Conservation (phyloP, 23 tunicate species). For the Halocynthia roretzi region DNA sequence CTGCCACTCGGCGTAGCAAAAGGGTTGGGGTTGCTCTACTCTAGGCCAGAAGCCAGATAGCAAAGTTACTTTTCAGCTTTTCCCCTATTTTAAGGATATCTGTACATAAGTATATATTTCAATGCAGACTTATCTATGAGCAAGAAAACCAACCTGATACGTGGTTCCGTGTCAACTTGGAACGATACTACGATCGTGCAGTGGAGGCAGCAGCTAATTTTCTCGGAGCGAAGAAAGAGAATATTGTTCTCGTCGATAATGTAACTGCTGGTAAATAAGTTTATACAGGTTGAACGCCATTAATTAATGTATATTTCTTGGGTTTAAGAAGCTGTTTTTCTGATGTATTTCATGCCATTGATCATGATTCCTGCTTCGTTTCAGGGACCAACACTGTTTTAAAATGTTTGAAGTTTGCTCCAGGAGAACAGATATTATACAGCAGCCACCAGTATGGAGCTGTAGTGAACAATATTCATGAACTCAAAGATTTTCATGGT, state of each 20-base stretch:
- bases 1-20: no score
- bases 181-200: slow-evolving; percentile 31
- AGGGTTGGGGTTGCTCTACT: no score
- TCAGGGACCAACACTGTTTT: slow-evolving; percentile 63
- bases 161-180: slow-evolving; percentile 47
- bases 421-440: slow-evolving; percentile 45
- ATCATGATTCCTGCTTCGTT: background rate
- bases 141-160: slow-evolving; percentile 69
- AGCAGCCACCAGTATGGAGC: slow-evolving; percentile 63
- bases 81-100: no score
- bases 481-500: slow-evolving; percentile 42
- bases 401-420: slow-evolving; percentile 41
- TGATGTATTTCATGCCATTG: background rate
- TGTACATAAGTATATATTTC: no score
- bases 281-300: background rate
- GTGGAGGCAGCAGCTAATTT: slow-evolving; percentile 58
- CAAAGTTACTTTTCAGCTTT: no score
- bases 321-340: no score
- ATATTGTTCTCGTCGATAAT: slow-evolving; percentile 60
- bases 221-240: slow-evolving; percentile 39
- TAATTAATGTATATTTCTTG: no score
- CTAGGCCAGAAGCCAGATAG: no score
- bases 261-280: slow-evolving; percentile 56
- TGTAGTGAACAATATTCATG: slow-evolving; percentile 52
- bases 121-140: slow-evolving; percentile 47